Conservation (phyloP, 2,888 invertebrate species). For the Papilio gigon region DNA sequence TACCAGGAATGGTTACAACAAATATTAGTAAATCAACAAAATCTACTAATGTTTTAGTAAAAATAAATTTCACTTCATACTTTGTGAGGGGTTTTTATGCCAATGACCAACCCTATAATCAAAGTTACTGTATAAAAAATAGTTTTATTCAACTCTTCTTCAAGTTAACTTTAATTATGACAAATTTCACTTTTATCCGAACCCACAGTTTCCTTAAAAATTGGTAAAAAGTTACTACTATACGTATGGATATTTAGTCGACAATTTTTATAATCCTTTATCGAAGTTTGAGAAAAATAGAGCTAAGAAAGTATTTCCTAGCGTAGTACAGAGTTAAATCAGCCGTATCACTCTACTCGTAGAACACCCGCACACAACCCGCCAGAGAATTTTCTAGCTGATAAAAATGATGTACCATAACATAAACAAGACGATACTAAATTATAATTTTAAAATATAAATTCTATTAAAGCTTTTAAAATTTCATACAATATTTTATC, state of each 20-base stretch:
- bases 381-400: background rate
- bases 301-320: background rate
- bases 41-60: too few relatives aligned
- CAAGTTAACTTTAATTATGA: too few relatives aligned
- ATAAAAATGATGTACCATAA: background rate
- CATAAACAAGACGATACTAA: background rate
- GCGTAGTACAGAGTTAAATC: background rate
- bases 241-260: background rate
- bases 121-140: too few relatives aligned
- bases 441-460: background rate
- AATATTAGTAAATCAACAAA: too few relatives aligned
- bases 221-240: too few relatives aligned
- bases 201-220: too few relatives aligned
- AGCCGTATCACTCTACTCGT: background rate
- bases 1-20: too few relatives aligned
- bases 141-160: too few relatives aligned
- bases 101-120: too few relatives aligned
- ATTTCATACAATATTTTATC: background rate
- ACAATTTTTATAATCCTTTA: background rate
- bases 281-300: background rate
- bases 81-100: too few relatives aligned
- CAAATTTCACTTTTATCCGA: too few relatives aligned
- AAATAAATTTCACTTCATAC: too few relatives aligned
- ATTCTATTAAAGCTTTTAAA: background rate
- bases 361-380: background rate